Evolutionary conservation across 2,888 invertebrate species (phyloP), one percentile per base, ranked within the genome.

Genomic region (Bimastos eiseni): DNA sequence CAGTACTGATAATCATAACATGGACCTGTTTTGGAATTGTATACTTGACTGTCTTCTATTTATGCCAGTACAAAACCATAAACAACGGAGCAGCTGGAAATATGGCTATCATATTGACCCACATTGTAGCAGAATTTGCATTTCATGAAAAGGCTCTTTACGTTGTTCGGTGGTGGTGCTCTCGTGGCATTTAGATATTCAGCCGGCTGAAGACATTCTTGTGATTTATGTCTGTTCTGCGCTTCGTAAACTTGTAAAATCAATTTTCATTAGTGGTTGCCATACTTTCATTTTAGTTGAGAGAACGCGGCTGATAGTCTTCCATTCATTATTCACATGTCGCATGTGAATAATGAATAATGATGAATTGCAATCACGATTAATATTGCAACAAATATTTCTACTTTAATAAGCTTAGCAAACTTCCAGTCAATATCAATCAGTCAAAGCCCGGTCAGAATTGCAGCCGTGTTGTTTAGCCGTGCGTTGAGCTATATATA

Each of bases 51-150:
- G n/a, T 70, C 70, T 70, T 70, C 70, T 70, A 70, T 70, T 70
- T 70, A 70, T 70, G 70, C 70, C n/a, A 70, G 70, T 70, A 70
- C 70, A n/a, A n/a, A n/a, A n/a, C 70, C 70, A 70, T 70, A 70
- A 70, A 70, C 70, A 70, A 70, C 30, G 70, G 13, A n/a, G 70
- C 70, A 70, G 70, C 70, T 70, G 70, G 70, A 70, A 70, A 70
- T 70, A 70, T 70, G 8, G 30, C 70, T 70, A 70, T 70, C 70
- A 70, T 70, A 70, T 70, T 70, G 70, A 70, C 70, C 70, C 70
- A 70, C 70, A 70, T 70, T 70, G 70, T n/a, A n/a, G 30, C n/a
- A n/a, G 70, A 70, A 70, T 70, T 70, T 70, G 70, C 70, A 70
- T 70, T 70, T 70, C 8, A 70, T 70, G 70, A 70, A 70, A 70